A percentile compares a stretch with the other conserved stretches of the same genome.
Conservation (phyloP, 2,113 vertebrate genomes). For the Reinhardtius hippoglossoides region DNA sequence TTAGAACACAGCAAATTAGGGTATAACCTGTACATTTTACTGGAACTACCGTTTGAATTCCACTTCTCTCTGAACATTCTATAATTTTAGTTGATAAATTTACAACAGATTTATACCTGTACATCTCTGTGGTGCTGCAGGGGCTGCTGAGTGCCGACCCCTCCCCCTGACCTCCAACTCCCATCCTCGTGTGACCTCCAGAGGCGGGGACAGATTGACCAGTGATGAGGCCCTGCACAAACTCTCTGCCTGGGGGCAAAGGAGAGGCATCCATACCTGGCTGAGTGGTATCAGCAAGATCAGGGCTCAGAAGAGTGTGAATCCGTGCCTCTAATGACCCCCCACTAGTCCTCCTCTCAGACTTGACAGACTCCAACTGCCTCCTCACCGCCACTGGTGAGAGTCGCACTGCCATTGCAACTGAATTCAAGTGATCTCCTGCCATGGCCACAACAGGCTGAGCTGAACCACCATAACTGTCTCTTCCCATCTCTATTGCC, state of each 20-base stretch:
- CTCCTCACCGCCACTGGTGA: conserved; percentile 46
- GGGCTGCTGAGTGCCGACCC: conserved; percentile 86
- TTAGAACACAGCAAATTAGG: no score
- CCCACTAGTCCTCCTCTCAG: conserved; percentile 53
- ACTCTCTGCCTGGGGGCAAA: conserved; percentile 54
- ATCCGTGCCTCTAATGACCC: conserved; percentile 41
- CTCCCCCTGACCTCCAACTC: conserved; percentile 45
- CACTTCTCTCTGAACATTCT: no score
- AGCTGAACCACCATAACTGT: conserved; percentile 13
- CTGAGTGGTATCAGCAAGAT: conserved; percentile 91
- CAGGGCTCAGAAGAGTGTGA: conserved; percentile 73
- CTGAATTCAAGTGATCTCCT: conserved; percentile 32
- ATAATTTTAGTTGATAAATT: neutral
- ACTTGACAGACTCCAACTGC: conserved; percentile 59
- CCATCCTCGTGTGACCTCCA: conserved; percentile 36
- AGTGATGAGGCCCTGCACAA: conserved; percentile 21
- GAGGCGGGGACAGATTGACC: conserved; percentile 46
- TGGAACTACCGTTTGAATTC: no score
- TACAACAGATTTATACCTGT: conserved; percentile 46
- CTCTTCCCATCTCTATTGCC: conserved; percentile 22
- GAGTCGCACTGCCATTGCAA: conserved; percentile 35
- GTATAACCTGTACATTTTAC: neutral
- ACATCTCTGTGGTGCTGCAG: conserved; percentile 89
- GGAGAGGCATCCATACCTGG: conserved; percentile 86
- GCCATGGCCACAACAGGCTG: conserved; percentile 26